Conservation (phyloP, 2,797 vertebrate genomes). For the Sebastes nivosus region DNA sequence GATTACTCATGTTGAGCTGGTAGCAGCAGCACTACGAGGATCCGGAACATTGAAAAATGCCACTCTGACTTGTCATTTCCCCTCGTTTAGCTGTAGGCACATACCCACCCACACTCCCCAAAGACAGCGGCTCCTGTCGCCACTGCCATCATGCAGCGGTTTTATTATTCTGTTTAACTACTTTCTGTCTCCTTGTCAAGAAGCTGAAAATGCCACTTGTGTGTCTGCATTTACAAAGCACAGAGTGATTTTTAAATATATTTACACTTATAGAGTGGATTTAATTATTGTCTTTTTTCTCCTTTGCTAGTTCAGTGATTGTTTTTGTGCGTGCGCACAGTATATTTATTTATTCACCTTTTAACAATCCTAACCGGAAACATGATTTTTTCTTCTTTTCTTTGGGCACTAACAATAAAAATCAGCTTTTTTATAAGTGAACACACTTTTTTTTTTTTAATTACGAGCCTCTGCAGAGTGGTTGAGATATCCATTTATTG, state of each 20-base stretch:
- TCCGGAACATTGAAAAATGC: slow-evolving; percentile 39
- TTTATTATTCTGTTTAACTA: slow-evolving; percentile 58
- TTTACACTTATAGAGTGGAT: not conserved
- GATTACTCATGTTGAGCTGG: slow-evolving; percentile 20
- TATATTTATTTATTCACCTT: not conserved
- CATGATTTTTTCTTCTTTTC: not conserved
- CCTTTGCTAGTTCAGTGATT: not conserved
- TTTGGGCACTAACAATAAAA: not conserved
- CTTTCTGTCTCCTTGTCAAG: slow-evolving; percentile 40
- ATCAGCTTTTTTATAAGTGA: not conserved
- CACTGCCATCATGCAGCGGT: slow-evolving; percentile 38
- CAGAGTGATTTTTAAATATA: not conserved
- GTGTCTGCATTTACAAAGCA: slow-evolving; percentile 12
- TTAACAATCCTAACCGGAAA: not conserved
- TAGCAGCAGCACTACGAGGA: slow-evolving; percentile 22
- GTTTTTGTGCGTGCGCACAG: not conserved
- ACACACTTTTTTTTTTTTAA: not conserved
- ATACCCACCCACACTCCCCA: slow-evolving; percentile 54
- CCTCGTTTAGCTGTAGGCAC: slow-evolving; percentile 60
- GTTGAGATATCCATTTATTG: not conserved
- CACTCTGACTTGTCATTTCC: slow-evolving; percentile 55
- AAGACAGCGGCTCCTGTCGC: slow-evolving; percentile 46
- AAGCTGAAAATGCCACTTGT: slow-evolving; percentile 35
- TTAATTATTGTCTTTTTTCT: not conserved
- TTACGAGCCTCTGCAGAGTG: not conserved